Conservation (phyloP, 2,797 vertebrate species). For the Phrynocephalus vlangalii region DNA sequence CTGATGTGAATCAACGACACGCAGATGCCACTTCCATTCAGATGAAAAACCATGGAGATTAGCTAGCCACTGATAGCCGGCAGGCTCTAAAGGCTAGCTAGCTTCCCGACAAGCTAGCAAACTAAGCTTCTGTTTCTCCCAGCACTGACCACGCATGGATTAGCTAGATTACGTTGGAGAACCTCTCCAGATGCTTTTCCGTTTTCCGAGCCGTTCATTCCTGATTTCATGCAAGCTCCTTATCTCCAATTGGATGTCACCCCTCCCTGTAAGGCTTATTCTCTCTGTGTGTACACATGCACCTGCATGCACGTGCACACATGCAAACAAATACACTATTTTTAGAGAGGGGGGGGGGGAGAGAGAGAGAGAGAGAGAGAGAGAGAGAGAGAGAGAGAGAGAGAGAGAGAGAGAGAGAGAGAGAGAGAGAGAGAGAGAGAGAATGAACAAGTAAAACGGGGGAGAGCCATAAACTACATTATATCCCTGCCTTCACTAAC, state of each 20-base stretch:
- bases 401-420: too few relatives aligned
- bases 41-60: slow-evolving; percentile 48
- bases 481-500: too few relatives aligned
- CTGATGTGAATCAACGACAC: slow-evolving; percentile 38
- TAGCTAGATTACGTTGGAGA: slow-evolving; percentile 34
- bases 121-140: slow-evolving; percentile 31
- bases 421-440: not conserved
- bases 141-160: slow-evolving; percentile 32
- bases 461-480: not conserved
- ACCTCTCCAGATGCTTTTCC: slow-evolving; percentile 38
- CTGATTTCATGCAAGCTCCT: slow-evolving; percentile 28
- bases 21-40: slow-evolving; percentile 29
- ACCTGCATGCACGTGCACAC: too few relatives aligned
- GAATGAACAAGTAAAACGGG: not conserved
- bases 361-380: not conserved
- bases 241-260: slow-evolving; percentile 9
- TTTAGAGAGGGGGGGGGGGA: not conserved
- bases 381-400: too few relatives aligned
- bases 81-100: slow-evolving; percentile 24
- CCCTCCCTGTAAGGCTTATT: not conserved
- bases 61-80: slow-evolving; percentile 34
- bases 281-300: too few relatives aligned
- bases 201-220: slow-evolving; percentile 31
- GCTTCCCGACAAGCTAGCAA: slow-evolving; percentile 20
- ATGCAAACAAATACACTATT: too few relatives aligned